Evolutionary conservation across 2,797 vertebrate genomes (phyloP), one percentile per base, ranked within the genome.

Genomic region (Takifugu ocellatus): DNA sequence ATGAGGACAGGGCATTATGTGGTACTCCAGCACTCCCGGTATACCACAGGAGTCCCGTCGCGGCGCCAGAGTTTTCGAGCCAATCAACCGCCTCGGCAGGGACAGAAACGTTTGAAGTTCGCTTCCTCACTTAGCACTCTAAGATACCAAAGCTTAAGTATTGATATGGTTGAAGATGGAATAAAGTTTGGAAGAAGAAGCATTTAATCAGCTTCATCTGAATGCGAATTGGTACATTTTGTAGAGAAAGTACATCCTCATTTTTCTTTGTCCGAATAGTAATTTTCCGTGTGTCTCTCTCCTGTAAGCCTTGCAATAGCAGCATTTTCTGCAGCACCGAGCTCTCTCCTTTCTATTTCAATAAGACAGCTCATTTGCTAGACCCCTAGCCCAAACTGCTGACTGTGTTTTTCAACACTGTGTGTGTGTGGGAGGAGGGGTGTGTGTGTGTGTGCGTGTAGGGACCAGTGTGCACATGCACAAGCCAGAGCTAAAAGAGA

Each of bases 331-430:
- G 89, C 87, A 83, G 86, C 77, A 86, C 75, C 61, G 87, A 87
- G 79, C 82, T 81, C 86, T 88, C 86, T 86, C 84, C 88, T 89
- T 91, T 91, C 89, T 88, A 89, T 93, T 92, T 91, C 91, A 90
- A 91, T 91, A 91, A 90, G 89, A 92, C 91, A 92, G 91, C 91
- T 92, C 91, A 93, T 93, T 92, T 93, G 88, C 91, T 88, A 92
- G 89, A 91, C 89, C 89, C 86, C 72, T 16, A 79, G 71, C 83
- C 82, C 75, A 88, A 93, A 92, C 79, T 92, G 91, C 92, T 93
- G 91, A 93, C 91, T 88, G 83, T 70, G 83, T 72, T 81, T 87
- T 92, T 91, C 84, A 90, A 85, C 76, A 80, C 77, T 73, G 73
- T 70, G 71, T 70, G 75, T 68, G 49, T 62, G 74, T 71, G 72